Evolutionary conservation across 2,113 vertebrate genomes (phyloP).

Genomic region (Dicaeum eximium): DNA sequence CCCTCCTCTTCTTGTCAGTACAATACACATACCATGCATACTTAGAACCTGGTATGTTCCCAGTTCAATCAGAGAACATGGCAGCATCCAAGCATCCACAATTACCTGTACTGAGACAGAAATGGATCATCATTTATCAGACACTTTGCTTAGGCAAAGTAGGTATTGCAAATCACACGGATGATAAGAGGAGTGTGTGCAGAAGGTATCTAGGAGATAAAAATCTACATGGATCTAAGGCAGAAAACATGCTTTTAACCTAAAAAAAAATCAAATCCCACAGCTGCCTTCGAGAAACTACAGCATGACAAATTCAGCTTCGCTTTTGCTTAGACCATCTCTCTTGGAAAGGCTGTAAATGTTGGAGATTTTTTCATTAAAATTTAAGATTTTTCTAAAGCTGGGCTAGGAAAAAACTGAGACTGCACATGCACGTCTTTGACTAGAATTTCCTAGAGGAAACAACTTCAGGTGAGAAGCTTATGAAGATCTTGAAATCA

Average conservation of each 20-base stretch:
- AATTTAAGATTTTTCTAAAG: not conserved
- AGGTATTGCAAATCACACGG: not conserved
- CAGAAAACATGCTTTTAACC: not conserved
- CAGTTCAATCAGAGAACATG: not conserved
- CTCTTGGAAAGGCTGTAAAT: not conserved
- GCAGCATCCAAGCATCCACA: not conserved
- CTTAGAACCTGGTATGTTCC: not conserved
- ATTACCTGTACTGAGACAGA: not conserved
- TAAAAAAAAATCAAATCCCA: not conserved
- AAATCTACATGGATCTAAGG: not conserved
- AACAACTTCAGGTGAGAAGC: not conserved
- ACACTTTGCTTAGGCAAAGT: not conserved
- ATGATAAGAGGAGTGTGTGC: not conserved
- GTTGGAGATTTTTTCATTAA: not conserved
- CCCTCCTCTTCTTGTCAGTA: not conserved
- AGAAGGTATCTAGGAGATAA: not conserved
- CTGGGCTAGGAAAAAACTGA: not conserved
- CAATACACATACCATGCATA: not conserved
- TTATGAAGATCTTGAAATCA: not conserved
- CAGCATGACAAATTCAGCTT: not conserved
- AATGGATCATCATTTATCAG: not conserved
- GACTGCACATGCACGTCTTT: not conserved
- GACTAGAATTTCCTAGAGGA: not conserved
- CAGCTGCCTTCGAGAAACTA: not conserved
- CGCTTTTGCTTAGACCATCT: not conserved